These are phyloP conservation scores for Anodontia alba DNA, from an alignment of 2,888 invertebrate genomes.

Conservation along the genomic window DNA sequence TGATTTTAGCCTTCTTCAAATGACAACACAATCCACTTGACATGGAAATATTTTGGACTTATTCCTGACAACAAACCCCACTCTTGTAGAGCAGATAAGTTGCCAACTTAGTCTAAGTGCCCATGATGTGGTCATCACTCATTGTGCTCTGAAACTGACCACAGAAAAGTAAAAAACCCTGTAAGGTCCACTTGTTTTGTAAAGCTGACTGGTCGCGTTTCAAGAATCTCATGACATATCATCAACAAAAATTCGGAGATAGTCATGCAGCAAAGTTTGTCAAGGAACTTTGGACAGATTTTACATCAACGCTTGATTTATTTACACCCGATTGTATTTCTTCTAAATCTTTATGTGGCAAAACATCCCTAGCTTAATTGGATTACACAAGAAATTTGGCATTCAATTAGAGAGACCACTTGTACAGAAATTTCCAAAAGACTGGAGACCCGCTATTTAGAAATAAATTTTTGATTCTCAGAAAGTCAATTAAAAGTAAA, in stretches of 20 bases:
- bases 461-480: too few relatives aligned
- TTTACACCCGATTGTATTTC: not conserved
- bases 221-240: not conserved
- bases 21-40: not conserved
- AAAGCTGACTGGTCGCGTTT: not conserved
- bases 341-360: not conserved
- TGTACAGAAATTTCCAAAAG: too few relatives aligned
- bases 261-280: not conserved
- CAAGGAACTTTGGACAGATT: not conserved
- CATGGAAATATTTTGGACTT: not conserved
- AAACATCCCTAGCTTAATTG: not conserved
- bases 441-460: too few relatives aligned
- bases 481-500: too few relatives aligned
- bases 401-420: too few relatives aligned
- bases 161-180: too few relatives aligned
- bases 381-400: not conserved
- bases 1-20: not conserved
- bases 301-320: not conserved
- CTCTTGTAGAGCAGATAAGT: not conserved
- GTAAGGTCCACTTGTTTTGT: not conserved
- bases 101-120: conserved; percentile 1
- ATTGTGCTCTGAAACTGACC: not conserved
- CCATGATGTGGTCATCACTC: not conserved
- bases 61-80: not conserved
- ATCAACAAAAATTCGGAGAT: not conserved